Percentiles rank a stretch among this genome's conserved stretches.
These are phyloP conservation scores for Drosophila neutralis DNA, from an alignment of 2,888 invertebrate genomes.

Conservation along the genomic window DNA sequence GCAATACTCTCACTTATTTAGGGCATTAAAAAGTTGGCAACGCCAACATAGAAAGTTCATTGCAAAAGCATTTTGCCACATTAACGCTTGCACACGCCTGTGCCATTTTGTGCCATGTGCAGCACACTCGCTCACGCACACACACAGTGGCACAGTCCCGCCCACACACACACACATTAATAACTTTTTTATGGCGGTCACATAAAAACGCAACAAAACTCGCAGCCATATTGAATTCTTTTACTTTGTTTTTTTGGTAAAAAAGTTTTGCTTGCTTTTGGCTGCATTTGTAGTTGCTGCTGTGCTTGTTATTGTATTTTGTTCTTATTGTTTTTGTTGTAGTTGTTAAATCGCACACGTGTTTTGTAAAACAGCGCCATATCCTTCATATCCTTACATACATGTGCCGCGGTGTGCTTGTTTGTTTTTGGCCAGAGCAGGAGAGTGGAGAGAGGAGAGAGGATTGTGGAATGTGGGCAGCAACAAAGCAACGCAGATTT, in stretches of 20 bases:
- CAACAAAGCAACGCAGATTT: slow-evolving; percentile 58
- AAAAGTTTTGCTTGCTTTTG: slow-evolving; percentile 35
- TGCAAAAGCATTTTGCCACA: slow-evolving; percentile 75
- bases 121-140: slow-evolving; percentile 6
- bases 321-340: slow-evolving; percentile 46
- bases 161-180: slow-evolving; percentile 58
- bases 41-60: slow-evolving; percentile 55
- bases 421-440: background rate
- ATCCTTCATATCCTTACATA: slow-evolving; percentile 69
- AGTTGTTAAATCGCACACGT: slow-evolving; percentile 79
- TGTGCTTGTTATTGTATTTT: slow-evolving; percentile 14
- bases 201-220: slow-evolving; percentile 75
- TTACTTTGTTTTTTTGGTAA: slow-evolving; percentile 3
- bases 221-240: slow-evolving; percentile 56
- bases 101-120: slow-evolving; percentile 64
- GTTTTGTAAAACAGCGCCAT: slow-evolving; percentile 72
- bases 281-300: slow-evolving; percentile 46
- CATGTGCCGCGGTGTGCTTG: slow-evolving; percentile 57
- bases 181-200: slow-evolving; percentile 76
- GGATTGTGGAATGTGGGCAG: background rate
- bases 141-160: slow-evolving; percentile 4
- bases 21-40: slow-evolving; percentile 35
- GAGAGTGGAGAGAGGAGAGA: background rate
- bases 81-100: slow-evolving; percentile 79
- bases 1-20: background rate